Base-by-base conservation (phyloP, 2,888 invertebrate genomes). In the Volucella bombylans region DNA sequence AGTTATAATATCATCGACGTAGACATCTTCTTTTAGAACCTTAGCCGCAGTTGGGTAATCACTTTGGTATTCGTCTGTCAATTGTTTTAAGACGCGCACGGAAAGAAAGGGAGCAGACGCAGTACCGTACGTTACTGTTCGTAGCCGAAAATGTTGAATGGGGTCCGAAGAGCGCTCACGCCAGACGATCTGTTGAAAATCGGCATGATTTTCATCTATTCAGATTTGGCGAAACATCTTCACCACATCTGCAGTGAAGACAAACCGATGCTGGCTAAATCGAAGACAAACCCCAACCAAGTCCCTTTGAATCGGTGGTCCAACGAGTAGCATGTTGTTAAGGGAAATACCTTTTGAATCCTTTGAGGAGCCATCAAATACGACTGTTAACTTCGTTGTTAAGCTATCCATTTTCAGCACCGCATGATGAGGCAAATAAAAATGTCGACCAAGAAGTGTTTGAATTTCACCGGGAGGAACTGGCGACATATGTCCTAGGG, bases 161-260 rank as follows among this genome's bases (percentile, higher is more conserved):
- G 23, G 23, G 23, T 23, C 23, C 23, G 23, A 23, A 23, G 23
- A 23, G 3, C 23, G 23, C 23, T 23, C 23, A 31, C 72, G 57
- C 72, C 79, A 79, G 10, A 79, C 65, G n/a, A 72, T 79, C 4
- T 52, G 55, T 18, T 65, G 78, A 49, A 47, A 71, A n/a, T 79
- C 65, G 6, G 11, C 9, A 57, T 72, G 52, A 39, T 62, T 41
- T 10, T 80, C 55, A 12, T 54, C 11, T 15, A 68, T 45, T 41
- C 54, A 62, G 18, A 73, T 80, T 54, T 74, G 86, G 1, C 82
- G 78, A 49, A 87, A 86, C 85, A 87, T 87, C 38, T 87, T 85
- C 10, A 80, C 62, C 8, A 86, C 83, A 45, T 80, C 83, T 0
- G 83, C 74, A 1, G 80, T 68, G 14, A 73, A 73, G 3, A 39